Evolutionary conservation across 2,797 vertebrate species (phyloP).

Genomic region (Lithobates sylvaticus): DNA sequence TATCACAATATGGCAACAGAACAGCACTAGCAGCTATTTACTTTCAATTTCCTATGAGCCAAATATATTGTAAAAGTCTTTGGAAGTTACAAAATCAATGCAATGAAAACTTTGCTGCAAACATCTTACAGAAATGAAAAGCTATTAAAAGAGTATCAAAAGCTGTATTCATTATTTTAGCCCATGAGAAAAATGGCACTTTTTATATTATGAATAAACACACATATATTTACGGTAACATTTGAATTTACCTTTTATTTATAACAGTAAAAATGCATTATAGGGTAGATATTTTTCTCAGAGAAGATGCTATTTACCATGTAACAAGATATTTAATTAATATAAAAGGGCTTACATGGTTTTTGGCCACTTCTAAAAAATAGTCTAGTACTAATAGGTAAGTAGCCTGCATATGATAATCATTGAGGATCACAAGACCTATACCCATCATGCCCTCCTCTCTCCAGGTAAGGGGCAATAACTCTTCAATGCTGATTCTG

Average conservation of each 20-base stretch:
- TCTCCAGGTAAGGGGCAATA: no score
- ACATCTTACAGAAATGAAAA: background rate
- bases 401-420: no score
- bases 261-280: background rate
- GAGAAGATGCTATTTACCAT: background rate
- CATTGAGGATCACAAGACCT: no score
- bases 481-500: no score
- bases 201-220: background rate
- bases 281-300: background rate
- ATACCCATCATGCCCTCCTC: no score
- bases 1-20: background rate
- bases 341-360: background rate
- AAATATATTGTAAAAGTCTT: background rate
- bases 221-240: background rate
- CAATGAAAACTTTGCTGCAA: background rate
- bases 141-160: background rate
- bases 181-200: background rate
- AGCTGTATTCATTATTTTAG: background rate
- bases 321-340: background rate
- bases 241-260: background rate
- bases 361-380: no score
- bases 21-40: background rate
- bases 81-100: background rate
- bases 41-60: conserved; percentile 6
- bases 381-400: no score